A percentile compares a stretch with the other conserved stretches of the same genome.
phyloP scores from a whole-genome alignment of 2,797 vertebrate genomes.

The Toxotes lorentzi region DNA sequence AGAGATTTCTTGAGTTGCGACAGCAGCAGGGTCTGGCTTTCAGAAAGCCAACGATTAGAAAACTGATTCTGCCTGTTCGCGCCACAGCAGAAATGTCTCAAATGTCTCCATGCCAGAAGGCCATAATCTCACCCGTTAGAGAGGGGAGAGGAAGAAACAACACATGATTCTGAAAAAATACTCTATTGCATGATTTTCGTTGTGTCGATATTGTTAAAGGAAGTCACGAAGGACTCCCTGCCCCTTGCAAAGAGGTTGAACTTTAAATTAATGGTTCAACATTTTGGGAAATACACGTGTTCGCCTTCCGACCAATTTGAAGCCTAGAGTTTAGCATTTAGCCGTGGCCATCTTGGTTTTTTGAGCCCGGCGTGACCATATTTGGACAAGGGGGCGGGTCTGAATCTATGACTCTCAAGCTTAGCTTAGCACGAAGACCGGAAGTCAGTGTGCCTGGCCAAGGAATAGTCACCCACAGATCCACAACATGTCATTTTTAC shows the following conservation, averaged over 20 bases:
- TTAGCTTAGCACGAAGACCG: neutral
- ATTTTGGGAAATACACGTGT: neutral
- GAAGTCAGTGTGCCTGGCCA: too few relatives aligned
- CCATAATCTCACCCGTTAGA: neutral
- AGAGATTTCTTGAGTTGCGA: constrained; percentile 1
- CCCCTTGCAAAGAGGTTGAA: neutral
- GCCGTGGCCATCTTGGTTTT: too few relatives aligned
- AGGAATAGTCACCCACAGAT: too few relatives aligned
- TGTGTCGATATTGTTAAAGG: neutral
- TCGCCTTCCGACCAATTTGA: neutral
- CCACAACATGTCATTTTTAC: neutral
- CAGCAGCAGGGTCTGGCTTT: neutral
- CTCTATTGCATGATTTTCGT: neutral
- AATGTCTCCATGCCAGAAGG: constrained; percentile 12
- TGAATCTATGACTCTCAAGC: neutral
- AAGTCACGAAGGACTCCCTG: constrained; percentile 6
- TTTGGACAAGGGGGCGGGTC: too few relatives aligned
- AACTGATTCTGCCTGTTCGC: constrained; percentile 3
- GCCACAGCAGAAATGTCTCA: constrained; percentile 7
- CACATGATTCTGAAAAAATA: neutral
- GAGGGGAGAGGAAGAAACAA: neutral
- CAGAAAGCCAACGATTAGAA: neutral
- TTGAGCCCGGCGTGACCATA: too few relatives aligned
- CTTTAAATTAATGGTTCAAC: neutral
- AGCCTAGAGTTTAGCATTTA: too few relatives aligned